A percentile compares a stretch with the other conserved stretches of the same genome.
These are phyloP conservation scores for Glyptemys insculpta DNA, from an alignment of 2,797 vertebrate genomes.

Conservation along the genomic window DNA sequence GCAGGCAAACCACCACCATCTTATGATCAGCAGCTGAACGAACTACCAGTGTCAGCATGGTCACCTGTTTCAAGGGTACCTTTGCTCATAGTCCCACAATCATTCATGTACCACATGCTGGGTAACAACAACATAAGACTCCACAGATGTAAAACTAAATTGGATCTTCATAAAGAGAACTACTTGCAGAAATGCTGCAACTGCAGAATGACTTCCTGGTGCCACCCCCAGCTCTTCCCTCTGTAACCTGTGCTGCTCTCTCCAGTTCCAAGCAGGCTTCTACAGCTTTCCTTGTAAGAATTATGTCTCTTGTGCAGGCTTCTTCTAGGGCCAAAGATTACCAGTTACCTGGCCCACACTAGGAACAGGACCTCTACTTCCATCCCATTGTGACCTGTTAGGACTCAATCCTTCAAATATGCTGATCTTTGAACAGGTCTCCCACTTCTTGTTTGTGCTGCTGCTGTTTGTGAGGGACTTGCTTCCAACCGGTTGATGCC, in stretches of 20 bases:
- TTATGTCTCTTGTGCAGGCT: neutral
- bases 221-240: neutral
- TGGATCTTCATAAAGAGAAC: neutral
- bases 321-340: neutral
- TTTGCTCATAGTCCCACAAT: too few species aligned
- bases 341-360: neutral
- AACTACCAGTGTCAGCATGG: too few species aligned
- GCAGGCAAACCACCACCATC: too few species aligned
- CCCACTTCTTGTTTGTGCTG: neutral
- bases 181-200: neutral
- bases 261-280: neutral
- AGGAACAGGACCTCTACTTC: neutral
- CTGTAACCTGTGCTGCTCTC: neutral
- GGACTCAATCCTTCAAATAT: too few species aligned
- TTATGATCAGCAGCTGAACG: too few species aligned
- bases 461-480: neutral
- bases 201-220: neutral
- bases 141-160: neutral
- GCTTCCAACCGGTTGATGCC: neutral
- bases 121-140: neutral
- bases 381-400: neutral
- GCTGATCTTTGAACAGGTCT: neutral
- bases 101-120: too few species aligned
- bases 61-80: too few species aligned
- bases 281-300: neutral